Conservation (phyloP, 2,888 invertebrate species). For the Neuroscelio doddi region DNA sequence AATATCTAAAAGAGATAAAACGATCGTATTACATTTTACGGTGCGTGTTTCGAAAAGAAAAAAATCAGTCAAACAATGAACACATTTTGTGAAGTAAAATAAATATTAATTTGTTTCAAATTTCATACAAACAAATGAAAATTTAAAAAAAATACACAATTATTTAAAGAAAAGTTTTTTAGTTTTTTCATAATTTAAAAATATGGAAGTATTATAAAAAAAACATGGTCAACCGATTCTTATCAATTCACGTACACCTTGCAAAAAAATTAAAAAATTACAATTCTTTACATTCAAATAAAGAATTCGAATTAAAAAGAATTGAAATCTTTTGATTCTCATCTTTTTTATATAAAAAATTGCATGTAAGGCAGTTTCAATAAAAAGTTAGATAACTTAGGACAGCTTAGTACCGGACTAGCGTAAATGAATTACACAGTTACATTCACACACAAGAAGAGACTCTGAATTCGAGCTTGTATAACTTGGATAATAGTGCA, state of each 20-base stretch:
- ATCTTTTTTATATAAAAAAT: too few relatives aligned
- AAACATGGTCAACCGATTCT: slow-evolving; percentile 34
- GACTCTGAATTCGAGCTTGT: slow-evolving; percentile 33
- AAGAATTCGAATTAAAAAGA: too few relatives aligned
- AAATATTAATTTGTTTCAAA: too few relatives aligned
- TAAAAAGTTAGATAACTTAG: slow-evolving; percentile 53
- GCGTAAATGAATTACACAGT: slow-evolving; percentile 55
- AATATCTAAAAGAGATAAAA: slow-evolving; percentile 38
- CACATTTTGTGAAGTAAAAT: too few relatives aligned
- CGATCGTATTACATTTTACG: slow-evolving; percentile 22
- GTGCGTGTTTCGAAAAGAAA: slow-evolving; percentile 24
- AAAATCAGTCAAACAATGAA: slow-evolving; percentile 35
- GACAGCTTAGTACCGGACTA: slow-evolving; percentile 69
- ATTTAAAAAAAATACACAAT: too few relatives aligned
- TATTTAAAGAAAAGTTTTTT: too few relatives aligned
- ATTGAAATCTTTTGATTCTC: too few relatives aligned
- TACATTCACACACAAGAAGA: slow-evolving; percentile 40
- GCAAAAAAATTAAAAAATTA: too few relatives aligned
- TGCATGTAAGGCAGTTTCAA: too few relatives aligned
- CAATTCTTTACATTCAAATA: too few relatives aligned
- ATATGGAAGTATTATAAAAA: background rate
- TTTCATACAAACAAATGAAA: too few relatives aligned
- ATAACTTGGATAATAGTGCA: slow-evolving; percentile 34
- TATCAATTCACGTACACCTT: slow-evolving; percentile 28
- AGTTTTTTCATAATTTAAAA: too few relatives aligned